Evolutionary conservation across 2,888 invertebrate genomes (phyloP).

Genomic region (Nomada fabriciana): DNA sequence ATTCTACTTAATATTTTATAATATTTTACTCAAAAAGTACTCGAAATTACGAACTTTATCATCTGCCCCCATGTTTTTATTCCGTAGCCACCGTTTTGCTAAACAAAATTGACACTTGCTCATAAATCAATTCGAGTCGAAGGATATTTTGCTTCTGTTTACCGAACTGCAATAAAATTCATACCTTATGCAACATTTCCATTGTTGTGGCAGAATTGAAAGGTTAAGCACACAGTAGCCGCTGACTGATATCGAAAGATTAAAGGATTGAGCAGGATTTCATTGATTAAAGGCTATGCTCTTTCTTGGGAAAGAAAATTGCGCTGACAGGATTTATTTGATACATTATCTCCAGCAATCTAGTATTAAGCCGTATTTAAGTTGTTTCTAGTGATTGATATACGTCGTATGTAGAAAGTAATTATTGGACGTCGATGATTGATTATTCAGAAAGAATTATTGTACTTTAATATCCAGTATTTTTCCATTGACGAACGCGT

Average conservation of each 20-base stretch:
- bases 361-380: not conserved
- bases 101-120: too few species aligned
- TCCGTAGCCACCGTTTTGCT: too few species aligned
- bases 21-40: too few species aligned
- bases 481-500: not conserved
- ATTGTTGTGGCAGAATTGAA: not conserved
- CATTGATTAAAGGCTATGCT: too few species aligned
- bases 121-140: too few species aligned
- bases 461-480: not conserved
- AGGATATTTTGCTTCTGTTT: too few species aligned
- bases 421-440: not conserved
- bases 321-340: not conserved
- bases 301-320: not conserved
- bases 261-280: not conserved
- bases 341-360: not conserved
- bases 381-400: not conserved
- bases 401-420: not conserved
- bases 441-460: not conserved
- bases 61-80: too few species aligned
- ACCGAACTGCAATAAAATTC: too few species aligned
- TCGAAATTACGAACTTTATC: too few species aligned
- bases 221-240: not conserved
- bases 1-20: too few species aligned
- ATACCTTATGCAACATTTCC: constrained; percentile 1
- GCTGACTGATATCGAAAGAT: not conserved